These are phyloP conservation scores for Parnassius mnemosyne DNA, from an alignment of 2,888 invertebrate species.

Conservation along the genomic window DNA sequence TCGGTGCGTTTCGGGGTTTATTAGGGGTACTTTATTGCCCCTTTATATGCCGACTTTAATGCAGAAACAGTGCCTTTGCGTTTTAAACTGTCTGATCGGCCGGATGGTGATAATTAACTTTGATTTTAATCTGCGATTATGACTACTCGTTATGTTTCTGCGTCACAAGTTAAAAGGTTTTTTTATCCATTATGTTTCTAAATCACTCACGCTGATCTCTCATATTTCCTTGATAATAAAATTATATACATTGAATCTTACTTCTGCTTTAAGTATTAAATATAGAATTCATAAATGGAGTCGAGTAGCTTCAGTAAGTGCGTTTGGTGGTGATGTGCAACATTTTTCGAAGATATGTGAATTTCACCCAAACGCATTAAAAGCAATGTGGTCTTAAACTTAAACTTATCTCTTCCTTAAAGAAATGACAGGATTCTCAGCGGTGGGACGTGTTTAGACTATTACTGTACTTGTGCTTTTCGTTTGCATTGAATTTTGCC, in stretches of 20 bases:
- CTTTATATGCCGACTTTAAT: constrained; percentile 61
- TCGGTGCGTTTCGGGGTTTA: constrained; percentile 73
- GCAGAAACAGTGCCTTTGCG: constrained; percentile 53
- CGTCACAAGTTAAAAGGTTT: constrained; percentile 49
- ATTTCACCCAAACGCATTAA: too few species aligned
- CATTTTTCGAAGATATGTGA: too few species aligned
- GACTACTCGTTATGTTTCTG: constrained; percentile 58
- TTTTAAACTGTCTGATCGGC: constrained; percentile 48
- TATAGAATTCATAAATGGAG: too few species aligned
- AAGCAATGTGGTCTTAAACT: too few species aligned
- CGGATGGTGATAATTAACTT: constrained; percentile 69
- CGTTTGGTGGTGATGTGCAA: too few species aligned
- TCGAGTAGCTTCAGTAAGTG: too few species aligned
- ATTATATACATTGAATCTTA: constrained; percentile 38
- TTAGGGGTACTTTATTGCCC: constrained; percentile 73
- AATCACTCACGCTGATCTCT: constrained; percentile 53
- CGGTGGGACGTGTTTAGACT: too few species aligned
- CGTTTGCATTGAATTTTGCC: too few species aligned
- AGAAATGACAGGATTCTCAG: too few species aligned
- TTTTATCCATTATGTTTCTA: constrained; percentile 46
- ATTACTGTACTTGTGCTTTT: too few species aligned
- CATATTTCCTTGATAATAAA: constrained; percentile 44
- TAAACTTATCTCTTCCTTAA: too few species aligned
- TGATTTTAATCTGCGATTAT: constrained; percentile 68
- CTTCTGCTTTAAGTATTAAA: too few species aligned